Conservation (phyloP, 2,888 invertebrate genomes). For the Synanthedon tipuliformis region DNA sequence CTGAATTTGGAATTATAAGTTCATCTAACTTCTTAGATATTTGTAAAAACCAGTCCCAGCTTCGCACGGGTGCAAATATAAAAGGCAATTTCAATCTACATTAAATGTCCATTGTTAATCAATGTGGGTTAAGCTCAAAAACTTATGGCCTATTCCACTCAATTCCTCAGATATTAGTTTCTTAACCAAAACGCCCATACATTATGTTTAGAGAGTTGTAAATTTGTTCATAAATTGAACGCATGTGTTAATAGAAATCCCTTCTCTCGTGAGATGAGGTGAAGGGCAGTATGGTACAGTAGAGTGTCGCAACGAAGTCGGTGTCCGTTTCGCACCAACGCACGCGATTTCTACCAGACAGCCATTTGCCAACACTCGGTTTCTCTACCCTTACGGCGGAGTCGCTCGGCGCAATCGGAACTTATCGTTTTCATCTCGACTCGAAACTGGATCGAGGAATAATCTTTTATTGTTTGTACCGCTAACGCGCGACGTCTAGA, state of each 20-base stretch:
- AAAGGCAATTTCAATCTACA: too few relatives aligned
- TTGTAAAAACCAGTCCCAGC: too few relatives aligned
- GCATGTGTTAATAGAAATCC: neutral
- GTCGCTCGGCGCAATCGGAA: neutral
- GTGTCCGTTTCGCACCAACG: constrained; percentile 15
- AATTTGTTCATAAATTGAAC: neutral
- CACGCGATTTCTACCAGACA: constrained; percentile 11
- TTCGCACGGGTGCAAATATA: too few relatives aligned
- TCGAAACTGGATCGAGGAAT: too few relatives aligned
- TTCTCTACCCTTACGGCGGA: neutral
- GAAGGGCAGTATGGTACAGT: constrained; percentile 10
- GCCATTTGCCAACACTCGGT: constrained; percentile 1
- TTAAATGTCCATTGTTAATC: too few relatives aligned
- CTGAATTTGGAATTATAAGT: too few relatives aligned
- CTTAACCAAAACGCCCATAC: neutral
- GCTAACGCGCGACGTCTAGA: neutral
- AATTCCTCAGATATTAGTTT: too few relatives aligned
- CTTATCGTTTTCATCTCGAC: too few relatives aligned
- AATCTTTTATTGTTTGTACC: neutral
- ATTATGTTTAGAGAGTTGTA: neutral
- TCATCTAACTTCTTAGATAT: neutral
- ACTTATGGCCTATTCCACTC: too few relatives aligned
- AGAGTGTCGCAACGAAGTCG: constrained; percentile 8
- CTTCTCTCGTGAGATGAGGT: constrained; percentile 10
- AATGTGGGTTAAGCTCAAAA: too few relatives aligned